phyloP scores from a whole-genome alignment of 2,888 invertebrate genomes.

The Mongoloraphidia duomilia region DNA sequence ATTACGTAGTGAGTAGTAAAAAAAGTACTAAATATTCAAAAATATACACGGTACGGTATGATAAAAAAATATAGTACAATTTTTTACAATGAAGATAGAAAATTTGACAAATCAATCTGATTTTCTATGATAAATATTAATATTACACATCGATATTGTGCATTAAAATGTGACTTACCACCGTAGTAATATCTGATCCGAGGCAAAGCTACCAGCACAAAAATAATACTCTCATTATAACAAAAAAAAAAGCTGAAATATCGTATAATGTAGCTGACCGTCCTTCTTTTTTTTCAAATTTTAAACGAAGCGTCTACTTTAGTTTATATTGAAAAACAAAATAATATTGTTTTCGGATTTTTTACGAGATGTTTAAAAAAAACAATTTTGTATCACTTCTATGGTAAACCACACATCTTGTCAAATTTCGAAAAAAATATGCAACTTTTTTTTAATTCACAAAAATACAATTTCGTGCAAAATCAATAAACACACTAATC shows the following conservation, averaged over 20 bases:
- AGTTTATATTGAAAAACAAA: not conserved
- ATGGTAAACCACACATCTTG: too few species aligned
- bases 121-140: constrained; percentile 2
- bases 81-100: constrained; percentile 4
- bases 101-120: constrained; percentile 8
- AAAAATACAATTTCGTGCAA: too few species aligned
- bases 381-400: not conserved
- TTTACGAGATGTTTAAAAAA: not conserved
- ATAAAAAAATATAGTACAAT: not conserved
- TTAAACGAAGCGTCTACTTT: not conserved
- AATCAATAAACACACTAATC: too few species aligned
- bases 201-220: constrained; percentile 35
- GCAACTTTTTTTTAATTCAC: too few species aligned
- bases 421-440: too few species aligned
- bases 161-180: constrained; percentile 34
- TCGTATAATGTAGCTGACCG: not conserved
- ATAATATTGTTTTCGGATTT: not conserved
- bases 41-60: not conserved
- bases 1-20: not conserved
- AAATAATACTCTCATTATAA: constrained; percentile 8
- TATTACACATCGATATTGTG: not conserved
- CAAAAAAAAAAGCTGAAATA: not conserved
- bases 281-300: not conserved
- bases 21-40: not conserved
- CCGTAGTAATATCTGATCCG: constrained; percentile 50